phyloP scores from a whole-genome alignment of 2,797 vertebrate species.

The Oryzias sinensis region DNA sequence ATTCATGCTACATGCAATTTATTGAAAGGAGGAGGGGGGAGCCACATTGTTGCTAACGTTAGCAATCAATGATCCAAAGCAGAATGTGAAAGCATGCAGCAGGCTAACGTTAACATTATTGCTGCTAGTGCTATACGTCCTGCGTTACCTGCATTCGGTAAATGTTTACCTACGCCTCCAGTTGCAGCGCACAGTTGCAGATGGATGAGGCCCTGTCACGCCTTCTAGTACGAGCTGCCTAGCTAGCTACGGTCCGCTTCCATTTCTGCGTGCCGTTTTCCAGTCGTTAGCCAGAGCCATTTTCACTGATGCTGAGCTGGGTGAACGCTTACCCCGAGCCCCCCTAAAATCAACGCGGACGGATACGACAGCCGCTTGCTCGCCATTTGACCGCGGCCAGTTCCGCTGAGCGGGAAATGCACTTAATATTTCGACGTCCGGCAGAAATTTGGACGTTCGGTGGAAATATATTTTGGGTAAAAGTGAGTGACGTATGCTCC shows the following conservation, averaged over 20 bases:
- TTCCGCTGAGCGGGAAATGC: conserved; percentile 28
- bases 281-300: conserved; percentile 78
- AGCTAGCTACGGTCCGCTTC: conserved; percentile 70
- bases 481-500: conserved; percentile 82
- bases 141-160: conserved; percentile 35
- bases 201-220: conserved; percentile 79
- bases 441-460: conserved; percentile 68
- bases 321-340: conserved; percentile 45
- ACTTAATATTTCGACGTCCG: conserved; percentile 54
- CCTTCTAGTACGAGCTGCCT: conserved; percentile 69
- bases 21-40: conserved; percentile 2
- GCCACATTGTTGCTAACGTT: conserved; percentile 57
- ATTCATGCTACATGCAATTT: conserved; percentile 38
- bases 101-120: conserved; percentile 9
- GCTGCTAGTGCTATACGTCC: conserved; percentile 34
- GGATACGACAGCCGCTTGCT: conserved; percentile 36
- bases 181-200: conserved; percentile 61
- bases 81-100: conserved; percentile 25
- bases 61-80: conserved; percentile 33
- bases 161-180: conserved; percentile 77
- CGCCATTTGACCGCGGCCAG: conserved; percentile 25
- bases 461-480: conserved; percentile 73
- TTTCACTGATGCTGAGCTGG: conserved; percentile 73
- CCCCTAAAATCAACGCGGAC: conserved; percentile 40
- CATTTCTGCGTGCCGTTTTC: conserved; percentile 80